phyloP scores from a whole-genome alignment of 2,113 vertebrate species.

The Psephotus haematonotus region DNA sequence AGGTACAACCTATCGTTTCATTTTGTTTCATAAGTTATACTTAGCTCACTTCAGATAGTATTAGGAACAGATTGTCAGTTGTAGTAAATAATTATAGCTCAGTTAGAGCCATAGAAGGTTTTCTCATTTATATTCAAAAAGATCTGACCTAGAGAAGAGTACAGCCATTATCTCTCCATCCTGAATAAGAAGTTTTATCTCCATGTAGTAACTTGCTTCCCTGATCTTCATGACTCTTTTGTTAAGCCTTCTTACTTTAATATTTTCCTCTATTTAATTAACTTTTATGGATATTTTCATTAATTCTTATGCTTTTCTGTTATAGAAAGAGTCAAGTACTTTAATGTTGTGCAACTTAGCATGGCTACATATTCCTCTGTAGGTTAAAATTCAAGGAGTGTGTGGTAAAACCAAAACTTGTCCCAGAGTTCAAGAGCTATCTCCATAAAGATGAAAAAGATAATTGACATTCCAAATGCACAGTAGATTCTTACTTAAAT shows the following conservation, averaged over 20 bases:
- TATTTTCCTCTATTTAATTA: constrained; percentile 5
- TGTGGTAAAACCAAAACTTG: neutral
- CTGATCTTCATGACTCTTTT: neutral
- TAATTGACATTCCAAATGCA: neutral
- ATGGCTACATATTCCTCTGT: neutral
- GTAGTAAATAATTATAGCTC: constrained; percentile 4
- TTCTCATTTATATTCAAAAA: neutral
- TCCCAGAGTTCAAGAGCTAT: neutral
- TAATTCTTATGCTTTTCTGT: neutral
- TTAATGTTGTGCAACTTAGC: neutral
- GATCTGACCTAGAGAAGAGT: neutral
- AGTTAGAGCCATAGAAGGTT: neutral
- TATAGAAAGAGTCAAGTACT: neutral
- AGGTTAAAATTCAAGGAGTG: neutral
- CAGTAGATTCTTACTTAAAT: neutral
- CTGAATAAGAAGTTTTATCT: neutral
- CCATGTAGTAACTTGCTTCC: neutral
- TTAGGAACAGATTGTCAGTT: neutral
- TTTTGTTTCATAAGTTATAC: neutral
- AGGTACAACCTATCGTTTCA: neutral
- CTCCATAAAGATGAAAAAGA: neutral
- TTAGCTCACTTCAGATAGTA: neutral
- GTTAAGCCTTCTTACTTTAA: neutral
- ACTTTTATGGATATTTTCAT: neutral
- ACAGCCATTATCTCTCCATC: neutral